These are phyloP conservation scores for Globia sparganii DNA, from an alignment of 2,888 invertebrate genomes.

Conservation along the genomic window DNA sequence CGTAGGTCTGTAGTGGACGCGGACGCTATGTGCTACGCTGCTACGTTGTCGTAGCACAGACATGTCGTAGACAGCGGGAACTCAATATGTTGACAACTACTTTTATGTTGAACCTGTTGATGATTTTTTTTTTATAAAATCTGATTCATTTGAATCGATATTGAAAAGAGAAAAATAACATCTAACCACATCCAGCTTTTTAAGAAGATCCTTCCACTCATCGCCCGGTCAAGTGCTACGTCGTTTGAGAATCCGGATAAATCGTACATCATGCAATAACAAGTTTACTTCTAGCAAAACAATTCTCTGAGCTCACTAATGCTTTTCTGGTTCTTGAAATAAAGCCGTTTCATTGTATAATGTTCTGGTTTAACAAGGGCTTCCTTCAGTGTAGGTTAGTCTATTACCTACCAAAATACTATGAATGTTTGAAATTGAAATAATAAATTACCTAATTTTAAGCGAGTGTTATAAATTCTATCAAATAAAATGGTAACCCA, in stretches of 20 bases:
- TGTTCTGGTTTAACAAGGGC: not conserved
- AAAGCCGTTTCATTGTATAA: not conserved
- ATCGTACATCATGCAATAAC: slow-evolving; percentile 17
- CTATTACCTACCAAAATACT: not conserved
- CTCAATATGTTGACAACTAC: not conserved
- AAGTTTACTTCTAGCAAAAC: slow-evolving; percentile 23
- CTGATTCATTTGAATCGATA: not conserved
- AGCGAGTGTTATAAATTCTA: no score
- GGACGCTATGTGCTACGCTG: not conserved
- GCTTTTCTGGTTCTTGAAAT: not conserved
- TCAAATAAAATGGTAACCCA: no score
- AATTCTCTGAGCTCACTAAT: slow-evolving; percentile 8
- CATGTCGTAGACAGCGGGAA: not conserved
- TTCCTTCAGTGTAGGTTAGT: not conserved
- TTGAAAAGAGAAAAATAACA: not conserved
- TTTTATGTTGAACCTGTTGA: not conserved
- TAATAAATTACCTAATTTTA: not conserved
- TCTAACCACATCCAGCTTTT: not conserved
- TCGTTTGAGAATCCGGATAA: slow-evolving; percentile 16
- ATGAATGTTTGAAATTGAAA: not conserved
- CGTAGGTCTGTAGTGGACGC: not conserved
- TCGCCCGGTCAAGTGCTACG: not conserved
- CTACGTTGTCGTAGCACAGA: slow-evolving; percentile 3
- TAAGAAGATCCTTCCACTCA: not conserved
- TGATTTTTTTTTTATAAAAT: no score